These are phyloP conservation scores for Leptogaster cylindrica DNA, from an alignment of 2,888 invertebrate genomes.

Conservation along the genomic window DNA sequence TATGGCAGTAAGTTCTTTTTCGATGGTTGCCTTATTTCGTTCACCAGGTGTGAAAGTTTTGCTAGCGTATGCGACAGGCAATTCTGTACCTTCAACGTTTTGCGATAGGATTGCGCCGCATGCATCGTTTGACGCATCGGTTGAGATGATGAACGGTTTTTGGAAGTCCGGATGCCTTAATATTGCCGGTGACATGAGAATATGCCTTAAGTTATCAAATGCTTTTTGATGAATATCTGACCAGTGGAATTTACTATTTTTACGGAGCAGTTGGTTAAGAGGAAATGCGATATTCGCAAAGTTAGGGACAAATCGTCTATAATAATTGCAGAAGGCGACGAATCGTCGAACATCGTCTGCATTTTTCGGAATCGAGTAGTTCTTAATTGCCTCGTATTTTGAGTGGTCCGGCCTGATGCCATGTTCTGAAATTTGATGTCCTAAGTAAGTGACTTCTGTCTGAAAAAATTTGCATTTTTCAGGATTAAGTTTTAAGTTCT, in stretches of 20 bases:
- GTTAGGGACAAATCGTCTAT: neutral
- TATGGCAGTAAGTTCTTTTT: conserved; percentile 49
- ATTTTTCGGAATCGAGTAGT: neutral
- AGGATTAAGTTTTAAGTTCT: too few relatives aligned
- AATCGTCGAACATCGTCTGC: neutral
- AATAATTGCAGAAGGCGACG: neutral
- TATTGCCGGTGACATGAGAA: neutral
- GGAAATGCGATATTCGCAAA: neutral
- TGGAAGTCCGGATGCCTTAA: neutral
- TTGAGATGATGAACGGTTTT: conserved; percentile 50
- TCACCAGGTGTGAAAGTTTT: conserved; percentile 50
- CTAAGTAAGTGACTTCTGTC: neutral
- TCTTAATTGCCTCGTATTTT: neutral
- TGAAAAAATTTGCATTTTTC: neutral
- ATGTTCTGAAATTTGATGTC: neutral
- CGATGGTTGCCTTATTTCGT: conserved; percentile 49
- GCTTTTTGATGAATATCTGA: neutral
- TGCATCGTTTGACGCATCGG: conserved; percentile 52
- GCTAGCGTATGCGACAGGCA: conserved; percentile 52
- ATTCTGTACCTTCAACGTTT: conserved; percentile 39
- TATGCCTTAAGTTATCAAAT: too few relatives aligned
- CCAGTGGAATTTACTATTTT: conserved; percentile 7
- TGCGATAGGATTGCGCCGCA: conserved; percentile 51
- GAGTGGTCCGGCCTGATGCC: neutral
- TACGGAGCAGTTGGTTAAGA: conserved; percentile 43